A percentile compares a stretch with the other conserved stretches of the same genome.
Conservation (phyloP, 2,888 invertebrate genomes). For the Panzeria rudis region DNA sequence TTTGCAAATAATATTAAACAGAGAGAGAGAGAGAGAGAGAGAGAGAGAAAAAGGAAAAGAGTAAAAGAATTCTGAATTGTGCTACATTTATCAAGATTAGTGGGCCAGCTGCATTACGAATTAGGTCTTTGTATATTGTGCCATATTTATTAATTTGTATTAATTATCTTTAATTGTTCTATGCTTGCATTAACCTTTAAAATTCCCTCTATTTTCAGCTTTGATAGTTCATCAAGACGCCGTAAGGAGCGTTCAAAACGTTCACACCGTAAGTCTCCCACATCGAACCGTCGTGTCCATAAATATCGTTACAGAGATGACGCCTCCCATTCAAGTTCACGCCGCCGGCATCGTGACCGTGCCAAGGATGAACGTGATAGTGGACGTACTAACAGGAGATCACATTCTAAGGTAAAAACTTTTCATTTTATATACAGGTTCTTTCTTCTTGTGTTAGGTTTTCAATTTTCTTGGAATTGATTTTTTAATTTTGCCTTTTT, state of each 20-base stretch:
- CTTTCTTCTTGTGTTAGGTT: constrained; percentile 68
- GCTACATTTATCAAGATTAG: background rate
- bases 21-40: background rate
- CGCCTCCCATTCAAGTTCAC: constrained; percentile 82
- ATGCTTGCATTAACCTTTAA: constrained; percentile 64
- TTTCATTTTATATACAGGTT: constrained; percentile 80
- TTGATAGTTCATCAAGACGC: constrained; percentile 89
- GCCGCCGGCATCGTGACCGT: constrained; percentile 83
- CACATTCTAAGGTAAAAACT: constrained; percentile 84
- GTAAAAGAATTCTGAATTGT: constrained; percentile 7
- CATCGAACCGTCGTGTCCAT: constrained; percentile 90
- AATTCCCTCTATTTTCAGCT: constrained; percentile 77
- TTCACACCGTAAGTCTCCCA: constrained; percentile 92
- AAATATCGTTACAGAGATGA: constrained; percentile 85
- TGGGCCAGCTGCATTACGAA: constrained; percentile 4
- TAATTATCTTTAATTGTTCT: constrained; percentile 26
- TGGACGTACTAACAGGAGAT: constrained; percentile 81
- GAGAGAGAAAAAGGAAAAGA: background rate
- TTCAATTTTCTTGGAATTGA: constrained; percentile 36
- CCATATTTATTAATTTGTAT: background rate
- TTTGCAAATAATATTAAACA: constrained; percentile 10
- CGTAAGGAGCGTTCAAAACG: constrained; percentile 93
- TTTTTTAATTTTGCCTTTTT: constrained; percentile 24
- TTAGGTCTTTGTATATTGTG: constrained; percentile 58
- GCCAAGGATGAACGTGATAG: constrained; percentile 82